Conservation (phyloP, 2,888 invertebrate genomes). For the Petrolisthes cinctipes region DNA sequence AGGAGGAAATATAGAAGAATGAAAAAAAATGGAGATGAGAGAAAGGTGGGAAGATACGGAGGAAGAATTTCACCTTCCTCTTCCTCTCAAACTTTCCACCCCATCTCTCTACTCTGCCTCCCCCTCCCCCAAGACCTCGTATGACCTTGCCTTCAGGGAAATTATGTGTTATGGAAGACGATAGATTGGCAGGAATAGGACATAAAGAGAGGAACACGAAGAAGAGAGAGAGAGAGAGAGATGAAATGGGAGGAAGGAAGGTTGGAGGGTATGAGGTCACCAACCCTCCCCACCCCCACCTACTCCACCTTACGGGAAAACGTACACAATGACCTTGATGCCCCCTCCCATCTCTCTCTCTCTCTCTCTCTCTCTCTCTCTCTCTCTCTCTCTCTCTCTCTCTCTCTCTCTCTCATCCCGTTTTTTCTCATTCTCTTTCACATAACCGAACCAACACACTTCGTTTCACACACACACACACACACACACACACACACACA, state of each 20-base stretch:
- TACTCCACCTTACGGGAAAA: background rate
- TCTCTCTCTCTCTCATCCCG: background rate
- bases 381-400: background rate
- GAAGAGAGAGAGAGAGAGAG: background rate
- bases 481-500: constrained; percentile 39
- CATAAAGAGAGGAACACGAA: background rate
- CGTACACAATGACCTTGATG: constrained; percentile 1
- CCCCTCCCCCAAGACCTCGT: background rate
- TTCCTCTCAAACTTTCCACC: background rate
- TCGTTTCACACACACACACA: constrained; percentile 23
- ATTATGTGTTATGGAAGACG: background rate
- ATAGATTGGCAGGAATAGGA: background rate
- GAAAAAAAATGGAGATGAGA: no score
- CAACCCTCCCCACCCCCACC: background rate
- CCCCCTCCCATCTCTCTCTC: background rate
- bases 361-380: background rate
- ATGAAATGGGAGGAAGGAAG: background rate
- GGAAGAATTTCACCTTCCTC: no score
- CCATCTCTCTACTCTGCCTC: background rate
- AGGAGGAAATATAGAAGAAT: no score
- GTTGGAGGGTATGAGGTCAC: background rate
- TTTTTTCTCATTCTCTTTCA: no score
- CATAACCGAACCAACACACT: constrained; percentile 1
- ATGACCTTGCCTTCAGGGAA: background rate
- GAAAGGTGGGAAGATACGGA: no score